Base-by-base conservation (phyloP, 1,140 invertebrate genomes). In the Caenorhabditis briggsae region DNA sequence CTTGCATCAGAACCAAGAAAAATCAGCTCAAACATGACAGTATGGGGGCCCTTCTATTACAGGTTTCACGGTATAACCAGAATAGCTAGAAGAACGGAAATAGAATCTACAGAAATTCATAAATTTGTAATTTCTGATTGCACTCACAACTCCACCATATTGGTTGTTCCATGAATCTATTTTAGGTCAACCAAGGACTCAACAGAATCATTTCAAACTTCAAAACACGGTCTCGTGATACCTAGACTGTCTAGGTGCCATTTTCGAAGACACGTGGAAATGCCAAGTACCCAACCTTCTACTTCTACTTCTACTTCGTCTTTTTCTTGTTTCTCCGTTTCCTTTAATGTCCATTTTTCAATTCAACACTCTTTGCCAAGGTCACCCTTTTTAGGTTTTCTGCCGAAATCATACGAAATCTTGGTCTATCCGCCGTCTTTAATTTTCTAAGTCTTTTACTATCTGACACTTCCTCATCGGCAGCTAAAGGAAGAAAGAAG, bases 391-490 rank as follows among this genome's bases (percentile, higher is more conserved):
- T 33, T 33, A 33, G 33, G 33, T 33, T 70, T 78, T 48, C n/a
- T 78, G 70, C 70, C 70, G 46, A 78, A 78, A 78, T 78, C 70
- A 50, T 46, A 78, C 70, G 70, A 78, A 78, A 78, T 50, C 70
- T 48, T 48, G 3, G 5, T 78, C 46, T 16, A 50, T 46, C n/a
- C 41, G 5, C 23, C 65, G 41, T 74, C 65, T 74, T 48, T 20
- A 1, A 46, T 5, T 6, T 25, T 74, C 65, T 74, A 74, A 18
- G 11, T 74, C 65, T 74, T 43, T 46, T 74, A 33, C 33, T 11
- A 12, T n/a, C 43, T 48, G 6, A 8, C 8, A n/a, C 16, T 20
- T 3, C 5, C n/a, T 14, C 8, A 11, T 58, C 56, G 56, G 14
- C 16, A 64, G 9, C 6, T 14, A 25, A 8, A n/a, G 41, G 46